Evolutionary conservation across 2,797 vertebrate species (phyloP).

Genomic region (Ptychobarbus kaznakovi): DNA sequence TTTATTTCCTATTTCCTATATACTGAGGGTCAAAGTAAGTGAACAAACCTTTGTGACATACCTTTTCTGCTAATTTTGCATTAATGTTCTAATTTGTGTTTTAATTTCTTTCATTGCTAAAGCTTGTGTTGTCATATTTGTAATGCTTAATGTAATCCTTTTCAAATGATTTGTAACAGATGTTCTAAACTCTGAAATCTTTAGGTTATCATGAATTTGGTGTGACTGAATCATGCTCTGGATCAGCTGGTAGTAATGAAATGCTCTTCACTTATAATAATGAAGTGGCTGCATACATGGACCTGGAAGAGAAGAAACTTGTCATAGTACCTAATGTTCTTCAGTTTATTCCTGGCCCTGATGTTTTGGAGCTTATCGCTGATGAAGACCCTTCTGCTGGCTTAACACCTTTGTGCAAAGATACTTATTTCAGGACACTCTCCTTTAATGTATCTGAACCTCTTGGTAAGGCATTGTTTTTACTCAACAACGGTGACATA

Average conservation of each 20-base stretch:
- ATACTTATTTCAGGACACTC: neutral
- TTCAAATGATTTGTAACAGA: neutral
- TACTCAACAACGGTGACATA: neutral
- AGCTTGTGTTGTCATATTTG: neutral
- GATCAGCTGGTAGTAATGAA: neutral
- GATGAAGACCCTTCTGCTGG: neutral
- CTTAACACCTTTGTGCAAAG: neutral
- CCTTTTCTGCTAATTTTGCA: neutral
- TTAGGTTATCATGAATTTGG: neutral
- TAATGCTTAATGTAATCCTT: neutral
- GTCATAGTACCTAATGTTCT: neutral
- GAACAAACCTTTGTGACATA: neutral
- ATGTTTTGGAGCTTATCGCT: neutral
- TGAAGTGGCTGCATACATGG: neutral
- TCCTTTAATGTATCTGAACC: neutral
- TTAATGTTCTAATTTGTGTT: neutral
- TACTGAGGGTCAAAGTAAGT: neutral
- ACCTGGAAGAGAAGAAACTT: neutral
- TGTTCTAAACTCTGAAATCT: neutral
- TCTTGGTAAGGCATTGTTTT: neutral
- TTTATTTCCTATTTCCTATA: neutral
- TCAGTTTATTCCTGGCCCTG: neutral
- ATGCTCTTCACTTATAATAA: neutral
- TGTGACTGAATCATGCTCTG: neutral
- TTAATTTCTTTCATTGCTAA: neutral